A percentile compares a stretch with the other conserved stretches of the same genome.
phyloP scores from a whole-genome alignment of 2,113 vertebrate species.

The Melanocharis versteri region DNA sequence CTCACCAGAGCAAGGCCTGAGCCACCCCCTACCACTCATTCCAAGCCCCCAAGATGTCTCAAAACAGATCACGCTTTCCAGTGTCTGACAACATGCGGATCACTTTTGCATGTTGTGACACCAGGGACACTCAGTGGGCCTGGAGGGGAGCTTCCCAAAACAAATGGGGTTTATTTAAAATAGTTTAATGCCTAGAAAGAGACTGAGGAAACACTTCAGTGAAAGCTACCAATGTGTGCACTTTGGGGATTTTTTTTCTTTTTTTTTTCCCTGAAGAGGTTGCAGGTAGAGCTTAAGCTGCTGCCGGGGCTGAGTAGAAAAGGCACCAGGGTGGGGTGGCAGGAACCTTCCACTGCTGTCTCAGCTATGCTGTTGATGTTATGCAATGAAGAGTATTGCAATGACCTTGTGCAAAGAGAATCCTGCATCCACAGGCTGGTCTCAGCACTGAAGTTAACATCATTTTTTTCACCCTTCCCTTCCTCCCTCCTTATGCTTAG shows the following conservation, averaged over 20 bases:
- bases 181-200: not conserved
- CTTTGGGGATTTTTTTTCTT: not conserved
- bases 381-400: not conserved
- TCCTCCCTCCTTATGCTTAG: not conserved
- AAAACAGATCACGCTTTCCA: not conserved
- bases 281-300: not conserved
- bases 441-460: not conserved
- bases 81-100: not conserved
- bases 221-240: not conserved
- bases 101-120: not conserved
- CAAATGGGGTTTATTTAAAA: not conserved
- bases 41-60: not conserved
- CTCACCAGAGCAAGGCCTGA: not conserved
- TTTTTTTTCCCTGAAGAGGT: not conserved
- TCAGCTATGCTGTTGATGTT: fast-evolving
- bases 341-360: not conserved
- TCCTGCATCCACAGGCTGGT: not conserved
- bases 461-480: not conserved
- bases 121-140: fast-evolving
- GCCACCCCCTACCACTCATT: not conserved
- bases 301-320: not conserved
- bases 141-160: not conserved
- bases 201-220: not conserved
- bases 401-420: not conserved
- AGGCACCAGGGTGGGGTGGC: not conserved